A percentile compares a stretch with the other conserved stretches of the same genome.
Conservation (phyloP, 2,888 invertebrate genomes). For the Tortrix viridana region DNA sequence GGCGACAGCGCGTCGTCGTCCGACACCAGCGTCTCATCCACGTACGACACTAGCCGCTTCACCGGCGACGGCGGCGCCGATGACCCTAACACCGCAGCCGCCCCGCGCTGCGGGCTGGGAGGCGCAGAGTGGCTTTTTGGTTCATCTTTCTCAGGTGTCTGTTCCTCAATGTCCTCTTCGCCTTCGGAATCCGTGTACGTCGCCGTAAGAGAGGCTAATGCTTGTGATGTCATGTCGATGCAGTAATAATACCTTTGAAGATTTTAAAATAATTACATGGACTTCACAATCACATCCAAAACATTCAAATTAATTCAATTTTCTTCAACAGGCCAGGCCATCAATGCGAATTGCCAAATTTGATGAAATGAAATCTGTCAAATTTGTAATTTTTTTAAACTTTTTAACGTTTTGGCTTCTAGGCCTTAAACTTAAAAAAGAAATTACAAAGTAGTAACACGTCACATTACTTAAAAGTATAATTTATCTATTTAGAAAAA, state of each 20-base stretch:
- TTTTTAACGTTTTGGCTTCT: no score
- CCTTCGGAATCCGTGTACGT: slow-evolving; percentile 96
- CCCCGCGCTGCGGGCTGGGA: slow-evolving; percentile 60
- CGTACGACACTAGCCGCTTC: slow-evolving; percentile 86
- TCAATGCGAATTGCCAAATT: no score
- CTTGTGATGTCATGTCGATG: slow-evolving; percentile 80
- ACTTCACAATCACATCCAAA: no score
- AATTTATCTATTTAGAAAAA: no score
- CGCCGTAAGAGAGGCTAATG: slow-evolving; percentile 93
- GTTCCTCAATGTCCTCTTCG: slow-evolving; percentile 89
- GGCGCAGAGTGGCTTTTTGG: slow-evolving; percentile 63
- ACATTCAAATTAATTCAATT: neutral
- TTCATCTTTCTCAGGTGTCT: slow-evolving; percentile 81
- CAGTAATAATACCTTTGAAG: neutral
- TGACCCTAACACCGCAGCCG: slow-evolving; percentile 57
- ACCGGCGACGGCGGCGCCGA: slow-evolving; percentile 80
- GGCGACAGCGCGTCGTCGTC: slow-evolving; percentile 87
- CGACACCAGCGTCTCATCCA: slow-evolving; percentile 89
- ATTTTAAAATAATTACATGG: neutral
- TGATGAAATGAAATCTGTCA: no score
- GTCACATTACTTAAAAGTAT: no score
- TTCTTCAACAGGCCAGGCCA: neutral
- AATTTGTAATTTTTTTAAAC: no score
- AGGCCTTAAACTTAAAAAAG: no score
- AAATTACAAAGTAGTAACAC: no score